Evolutionary conservation across 2,888 invertebrate species (phyloP).

Genomic region (Mystacides longicornis): DNA sequence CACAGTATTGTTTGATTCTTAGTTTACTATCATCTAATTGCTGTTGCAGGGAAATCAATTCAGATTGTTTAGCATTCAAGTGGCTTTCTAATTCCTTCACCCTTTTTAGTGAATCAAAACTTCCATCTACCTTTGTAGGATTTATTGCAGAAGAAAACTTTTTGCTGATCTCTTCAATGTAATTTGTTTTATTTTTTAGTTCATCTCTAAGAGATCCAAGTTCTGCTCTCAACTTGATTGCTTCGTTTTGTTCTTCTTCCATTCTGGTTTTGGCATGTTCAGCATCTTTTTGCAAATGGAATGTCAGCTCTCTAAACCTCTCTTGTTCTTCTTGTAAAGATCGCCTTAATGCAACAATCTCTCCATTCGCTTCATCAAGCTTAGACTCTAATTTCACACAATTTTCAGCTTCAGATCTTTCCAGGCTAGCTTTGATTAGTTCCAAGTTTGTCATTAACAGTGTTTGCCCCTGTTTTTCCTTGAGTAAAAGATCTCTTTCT

Average conservation of each 20-base stretch:
- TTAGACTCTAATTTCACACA: slow-evolving; percentile 66
- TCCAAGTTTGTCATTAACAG: slow-evolving; percentile 79
- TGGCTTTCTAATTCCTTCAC: slow-evolving; percentile 64
- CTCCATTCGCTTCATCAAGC: slow-evolving; percentile 68
- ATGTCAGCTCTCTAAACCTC: slow-evolving; percentile 62
- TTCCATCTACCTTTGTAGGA: slow-evolving; percentile 48
- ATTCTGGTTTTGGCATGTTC: slow-evolving; percentile 59
- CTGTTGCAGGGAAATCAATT: slow-evolving; percentile 60
- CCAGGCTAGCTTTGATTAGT: slow-evolving; percentile 80
- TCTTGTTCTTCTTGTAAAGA: slow-evolving; percentile 79
- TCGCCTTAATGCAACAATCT: slow-evolving; percentile 69
- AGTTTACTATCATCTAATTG: slow-evolving; percentile 67
- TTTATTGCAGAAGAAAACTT: slow-evolving; percentile 53
- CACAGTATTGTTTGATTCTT: slow-evolving; percentile 77
- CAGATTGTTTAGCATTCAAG: slow-evolving; percentile 53
- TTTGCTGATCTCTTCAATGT: slow-evolving; percentile 61
- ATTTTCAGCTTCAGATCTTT: slow-evolving; percentile 76
- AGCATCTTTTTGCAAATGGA: slow-evolving; percentile 63
- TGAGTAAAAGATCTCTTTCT: slow-evolving; percentile 71
- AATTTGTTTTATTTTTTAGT: slow-evolving; percentile 50
- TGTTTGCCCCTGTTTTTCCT: slow-evolving; percentile 73
- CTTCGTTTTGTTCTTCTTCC: slow-evolving; percentile 63
- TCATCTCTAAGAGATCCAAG: slow-evolving; percentile 53
- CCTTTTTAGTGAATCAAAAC: slow-evolving; percentile 56
- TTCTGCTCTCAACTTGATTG: slow-evolving; percentile 55